Evolutionary conservation across 2,888 invertebrate genomes (phyloP).

Genomic region (Tetropium fuscum): DNA sequence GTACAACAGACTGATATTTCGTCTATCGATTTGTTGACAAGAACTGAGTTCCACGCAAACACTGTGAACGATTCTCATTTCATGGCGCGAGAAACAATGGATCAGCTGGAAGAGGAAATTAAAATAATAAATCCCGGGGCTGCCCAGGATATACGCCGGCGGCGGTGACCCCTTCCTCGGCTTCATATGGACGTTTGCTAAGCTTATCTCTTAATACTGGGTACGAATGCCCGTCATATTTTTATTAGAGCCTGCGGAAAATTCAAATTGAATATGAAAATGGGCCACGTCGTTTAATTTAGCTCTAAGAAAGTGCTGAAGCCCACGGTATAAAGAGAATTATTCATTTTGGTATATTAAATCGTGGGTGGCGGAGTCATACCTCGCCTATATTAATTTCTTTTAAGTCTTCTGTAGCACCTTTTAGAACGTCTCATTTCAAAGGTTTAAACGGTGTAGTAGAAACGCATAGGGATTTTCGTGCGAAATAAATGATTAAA

Average conservation of each 20-base stretch:
- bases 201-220: background rate
- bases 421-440: constrained; percentile 1
- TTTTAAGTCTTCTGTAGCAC: background rate
- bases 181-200: constrained; percentile 21
- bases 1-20: too few species aligned
- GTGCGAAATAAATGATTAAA: too few species aligned
- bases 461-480: too few species aligned
- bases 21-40: too few species aligned
- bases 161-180: constrained; percentile 32
- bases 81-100: constrained; percentile 38
- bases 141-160: constrained; percentile 32
- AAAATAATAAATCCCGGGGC: constrained; percentile 46
- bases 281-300: constrained; percentile 1
- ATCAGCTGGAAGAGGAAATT: constrained; percentile 42
- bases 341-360: constrained; percentile 13
- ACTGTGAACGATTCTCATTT: constrained; percentile 31
- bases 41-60: too few species aligned
- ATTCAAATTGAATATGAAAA: constrained; percentile 14
- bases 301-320: constrained; percentile 1
- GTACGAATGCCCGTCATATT: background rate
- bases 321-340: background rate
- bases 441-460: too few species aligned
- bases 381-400: constrained; percentile 17
- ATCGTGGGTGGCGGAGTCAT: background rate
- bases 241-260: background rate